Base-by-base conservation (phyloP, 2,888 invertebrate species). In the Euphydryas editha region DNA sequence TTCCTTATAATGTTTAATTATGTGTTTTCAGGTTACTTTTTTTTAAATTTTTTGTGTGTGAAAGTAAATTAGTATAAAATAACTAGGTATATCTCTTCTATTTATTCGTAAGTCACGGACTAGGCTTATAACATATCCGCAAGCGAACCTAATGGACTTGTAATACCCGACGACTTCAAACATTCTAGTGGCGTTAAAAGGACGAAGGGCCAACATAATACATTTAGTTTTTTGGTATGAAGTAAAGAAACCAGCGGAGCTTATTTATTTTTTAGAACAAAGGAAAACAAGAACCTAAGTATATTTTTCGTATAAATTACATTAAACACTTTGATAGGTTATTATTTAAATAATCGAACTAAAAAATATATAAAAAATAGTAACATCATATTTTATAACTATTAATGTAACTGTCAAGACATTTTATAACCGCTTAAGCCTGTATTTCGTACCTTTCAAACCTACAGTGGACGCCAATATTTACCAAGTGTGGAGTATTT, bases 171-270 rank as follows among this genome's bases (percentile, higher is more conserved):
- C 81, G 82, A 86, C 85, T 85, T 84, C 90, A 92, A 92, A 92
- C 86, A 92, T 76, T 80, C 82, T 80, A 87, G 87, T 91, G 91
- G 91, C 91, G 90, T 92, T 90, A 90, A 90, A 91, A 92, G 91
- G 92, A 90, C 89, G 81, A 85, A 86, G 84, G 84, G 77, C 83
- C 82, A 83, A 83, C 81, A 87, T 84, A 85, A 86, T 86, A 84
- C 80, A 77, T 76, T 77, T 74, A 70, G 68, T 61, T 39, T 44
- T 68, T 21, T 76, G 81, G 77, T 47, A 13, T 72, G 83, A 84
- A 70, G 70, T 30, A 69, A 30, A 68, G 67, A 71, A 67, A 68
- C 37, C 5, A 58, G 74, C 70, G 73, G 20, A 51, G 7, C 15
- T n/a, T 8, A n/a, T 24, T 1, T 21, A 3, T 20, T 21, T 30